phyloP scores from a whole-genome alignment of 2,113 vertebrate genomes.

The Porphyrio hochstetteri region DNA sequence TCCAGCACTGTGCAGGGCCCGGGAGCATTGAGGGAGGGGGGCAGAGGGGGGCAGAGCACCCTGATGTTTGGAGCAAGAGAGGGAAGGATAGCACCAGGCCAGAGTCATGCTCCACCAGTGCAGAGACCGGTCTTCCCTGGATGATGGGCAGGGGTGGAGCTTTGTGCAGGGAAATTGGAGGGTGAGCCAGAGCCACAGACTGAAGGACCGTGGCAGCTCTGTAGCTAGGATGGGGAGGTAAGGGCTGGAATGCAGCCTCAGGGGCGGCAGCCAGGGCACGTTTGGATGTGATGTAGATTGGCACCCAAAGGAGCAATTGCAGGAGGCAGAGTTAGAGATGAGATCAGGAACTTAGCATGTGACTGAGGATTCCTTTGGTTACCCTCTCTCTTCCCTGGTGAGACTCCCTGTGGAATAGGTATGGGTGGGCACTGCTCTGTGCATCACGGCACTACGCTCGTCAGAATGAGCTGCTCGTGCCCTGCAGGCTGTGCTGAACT shows the following conservation, averaged over 20 bases:
- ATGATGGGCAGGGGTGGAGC: neutral
- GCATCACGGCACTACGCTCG: accelerated
- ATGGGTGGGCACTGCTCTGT: neutral
- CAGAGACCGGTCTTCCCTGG: neutral
- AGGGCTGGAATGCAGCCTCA: neutral
- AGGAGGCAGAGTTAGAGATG: neutral
- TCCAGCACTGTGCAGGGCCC: neutral
- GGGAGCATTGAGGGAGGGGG: neutral
- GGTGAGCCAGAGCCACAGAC: neutral
- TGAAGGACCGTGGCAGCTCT: neutral
- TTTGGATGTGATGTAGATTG: neutral
- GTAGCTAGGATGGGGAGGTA: neutral
- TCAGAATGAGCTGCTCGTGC: neutral
- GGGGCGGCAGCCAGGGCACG: neutral
- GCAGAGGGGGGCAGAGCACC: neutral
- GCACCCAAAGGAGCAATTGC: neutral
- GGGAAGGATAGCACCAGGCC: neutral
- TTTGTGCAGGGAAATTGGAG: neutral
- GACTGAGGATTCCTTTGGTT: neutral
- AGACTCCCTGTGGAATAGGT: neutral
- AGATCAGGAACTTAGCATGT: neutral
- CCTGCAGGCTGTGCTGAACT: neutral
- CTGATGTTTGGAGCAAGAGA: neutral
- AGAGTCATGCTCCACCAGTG: neutral
- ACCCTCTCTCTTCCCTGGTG: neutral